Evolutionary conservation across 2,113 vertebrate genomes (phyloP).

Genomic region (Maylandia zebra): DNA sequence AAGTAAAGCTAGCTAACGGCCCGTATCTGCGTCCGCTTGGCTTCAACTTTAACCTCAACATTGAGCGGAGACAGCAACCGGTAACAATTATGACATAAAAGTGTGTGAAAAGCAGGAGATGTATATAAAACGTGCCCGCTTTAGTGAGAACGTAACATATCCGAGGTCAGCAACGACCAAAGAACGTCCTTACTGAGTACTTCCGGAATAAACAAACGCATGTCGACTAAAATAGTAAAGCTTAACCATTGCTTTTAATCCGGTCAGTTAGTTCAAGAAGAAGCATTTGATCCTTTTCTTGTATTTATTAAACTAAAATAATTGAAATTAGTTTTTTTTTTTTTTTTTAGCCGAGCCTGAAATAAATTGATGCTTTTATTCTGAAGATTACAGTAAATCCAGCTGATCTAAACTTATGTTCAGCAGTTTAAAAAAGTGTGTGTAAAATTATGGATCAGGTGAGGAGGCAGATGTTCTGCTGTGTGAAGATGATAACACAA

Average conservation of each 20-base stretch:
- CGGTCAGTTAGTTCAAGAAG: background rate
- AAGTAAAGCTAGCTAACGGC: background rate
- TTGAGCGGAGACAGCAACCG: rapidly evolving
- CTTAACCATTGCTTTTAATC: background rate
- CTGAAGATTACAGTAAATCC: background rate
- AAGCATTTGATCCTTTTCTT: background rate
- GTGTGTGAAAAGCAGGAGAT: background rate
- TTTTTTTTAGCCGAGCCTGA: background rate
- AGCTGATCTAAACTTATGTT: rapidly evolving
- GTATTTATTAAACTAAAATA: background rate
- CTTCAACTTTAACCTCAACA: background rate
- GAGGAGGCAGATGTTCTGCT: background rate
- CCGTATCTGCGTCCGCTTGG: background rate
- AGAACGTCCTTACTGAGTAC: background rate
- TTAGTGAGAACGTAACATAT: background rate
- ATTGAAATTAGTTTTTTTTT: background rate
- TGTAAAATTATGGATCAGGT: background rate
- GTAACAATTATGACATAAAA: background rate
- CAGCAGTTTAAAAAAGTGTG: background rate
- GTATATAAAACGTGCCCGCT: background rate
- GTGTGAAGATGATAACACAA: background rate
- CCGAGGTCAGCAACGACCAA: background rate
- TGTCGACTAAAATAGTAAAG: background rate
- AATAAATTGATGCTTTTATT: background rate
- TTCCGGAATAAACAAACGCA: background rate